phyloP scores from a whole-genome alignment of 2,888 invertebrate genomes.

The Linnaemya tessellans region DNA sequence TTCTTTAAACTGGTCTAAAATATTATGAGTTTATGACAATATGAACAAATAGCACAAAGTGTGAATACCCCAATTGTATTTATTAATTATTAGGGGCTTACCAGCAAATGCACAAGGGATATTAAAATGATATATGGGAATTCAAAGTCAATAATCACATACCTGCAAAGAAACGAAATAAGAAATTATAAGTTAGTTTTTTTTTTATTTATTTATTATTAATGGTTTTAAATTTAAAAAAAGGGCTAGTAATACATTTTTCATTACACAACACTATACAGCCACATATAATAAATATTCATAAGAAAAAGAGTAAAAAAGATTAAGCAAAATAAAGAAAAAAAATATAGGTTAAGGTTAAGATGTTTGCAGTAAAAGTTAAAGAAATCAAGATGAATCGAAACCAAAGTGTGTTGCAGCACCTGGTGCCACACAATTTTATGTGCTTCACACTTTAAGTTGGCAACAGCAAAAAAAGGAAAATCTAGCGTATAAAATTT shows the following conservation, averaged over 20 bases:
- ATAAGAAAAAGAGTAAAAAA: background rate
- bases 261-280: background rate
- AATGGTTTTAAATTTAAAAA: background rate
- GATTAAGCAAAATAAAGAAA: background rate
- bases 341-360: constrained; percentile 33
- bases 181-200: background rate
- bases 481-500: background rate
- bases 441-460: background rate
- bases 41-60: too few species aligned
- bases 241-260: background rate
- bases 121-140: background rate
- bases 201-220: background rate
- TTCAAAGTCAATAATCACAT: constrained; percentile 8
- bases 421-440: constrained; percentile 1
- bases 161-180: constrained; percentile 41
- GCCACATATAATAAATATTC: background rate
- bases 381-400: constrained; percentile 6
- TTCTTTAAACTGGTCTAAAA: too few species aligned
- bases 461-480: background rate
- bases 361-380: background rate
- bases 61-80: too few species aligned
- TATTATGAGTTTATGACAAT: too few species aligned
- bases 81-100: background rate
- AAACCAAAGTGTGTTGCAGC: constrained; percentile 22
- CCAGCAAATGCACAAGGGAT: background rate